Evolutionary conservation across 2,797 vertebrate genomes (phyloP).

Genomic region (Meda fulgida): DNA sequence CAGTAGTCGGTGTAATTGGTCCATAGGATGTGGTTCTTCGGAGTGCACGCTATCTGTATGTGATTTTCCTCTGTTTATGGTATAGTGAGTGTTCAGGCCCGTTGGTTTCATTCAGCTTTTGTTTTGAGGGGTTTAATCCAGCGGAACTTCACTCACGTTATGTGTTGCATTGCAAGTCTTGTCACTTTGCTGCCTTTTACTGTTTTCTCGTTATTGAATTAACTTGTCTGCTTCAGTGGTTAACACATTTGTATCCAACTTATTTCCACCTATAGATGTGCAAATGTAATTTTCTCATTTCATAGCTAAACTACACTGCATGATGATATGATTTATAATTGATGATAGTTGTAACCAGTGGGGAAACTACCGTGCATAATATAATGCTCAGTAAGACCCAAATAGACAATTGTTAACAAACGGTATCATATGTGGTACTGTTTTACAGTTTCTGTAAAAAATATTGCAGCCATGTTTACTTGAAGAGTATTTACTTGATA

Average conservation of each 20-base stretch:
- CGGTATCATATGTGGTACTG: background rate
- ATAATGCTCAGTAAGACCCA: background rate
- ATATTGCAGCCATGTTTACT: background rate
- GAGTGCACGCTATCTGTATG: background rate
- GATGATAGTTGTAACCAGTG: background rate
- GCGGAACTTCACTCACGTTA: background rate
- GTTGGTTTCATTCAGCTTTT: conserved; percentile 32
- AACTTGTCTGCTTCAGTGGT: background rate
- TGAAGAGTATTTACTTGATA: no score
- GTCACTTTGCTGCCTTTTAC: background rate
- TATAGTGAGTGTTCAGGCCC: conserved; percentile 21
- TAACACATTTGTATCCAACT: background rate
- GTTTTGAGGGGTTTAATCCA: conserved; percentile 18
- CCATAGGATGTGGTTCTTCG: background rate
- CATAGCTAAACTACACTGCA: background rate
- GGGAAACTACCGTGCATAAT: background rate
- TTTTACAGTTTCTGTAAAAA: background rate
- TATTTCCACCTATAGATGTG: background rate
- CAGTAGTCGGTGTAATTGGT: background rate
- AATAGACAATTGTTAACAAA: background rate
- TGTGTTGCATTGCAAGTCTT: background rate
- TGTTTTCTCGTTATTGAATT: background rate
- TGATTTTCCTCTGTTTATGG: conserved; percentile 11
- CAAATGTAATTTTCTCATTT: background rate
- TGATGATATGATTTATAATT: background rate